Percentiles rank a stretch among this genome's conserved stretches.
Conservation (phyloP, 2,113 vertebrate species). For the Labrus mixtus region DNA sequence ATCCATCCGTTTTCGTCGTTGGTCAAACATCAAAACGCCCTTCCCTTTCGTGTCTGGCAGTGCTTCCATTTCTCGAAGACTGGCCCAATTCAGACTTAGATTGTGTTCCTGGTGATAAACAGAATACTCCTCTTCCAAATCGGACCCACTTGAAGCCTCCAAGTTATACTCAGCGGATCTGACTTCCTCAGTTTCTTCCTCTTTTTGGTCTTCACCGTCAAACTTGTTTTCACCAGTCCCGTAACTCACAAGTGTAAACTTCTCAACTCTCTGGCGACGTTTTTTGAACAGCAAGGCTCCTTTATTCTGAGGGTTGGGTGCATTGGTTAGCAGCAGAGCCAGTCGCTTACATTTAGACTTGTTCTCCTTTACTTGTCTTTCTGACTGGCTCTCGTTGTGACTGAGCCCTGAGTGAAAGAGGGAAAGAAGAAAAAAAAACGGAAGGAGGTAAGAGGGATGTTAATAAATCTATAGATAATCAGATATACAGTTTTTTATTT, state of each 20-base stretch:
- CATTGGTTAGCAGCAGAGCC: slow-evolving; percentile 88
- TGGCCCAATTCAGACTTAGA: slow-evolving; percentile 85
- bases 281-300: slow-evolving; percentile 94
- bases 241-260: slow-evolving; percentile 94
- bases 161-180: slow-evolving; percentile 82
- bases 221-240: slow-evolving; percentile 87
- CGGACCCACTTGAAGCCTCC: slow-evolving; percentile 87
- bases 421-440: slow-evolving; percentile 15
- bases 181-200: slow-evolving; percentile 81
- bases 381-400: slow-evolving; percentile 88
- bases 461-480: background rate
- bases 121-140: slow-evolving; percentile 87
- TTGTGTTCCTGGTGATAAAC: slow-evolving; percentile 79
- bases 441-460: too few species aligned
- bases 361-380: slow-evolving; percentile 92
- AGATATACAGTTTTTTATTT: background rate
- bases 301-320: slow-evolving; percentile 91
- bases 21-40: slow-evolving; percentile 95
- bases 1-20: slow-evolving; percentile 92
- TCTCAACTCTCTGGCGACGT: slow-evolving; percentile 89
- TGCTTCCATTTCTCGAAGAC: slow-evolving; percentile 89
- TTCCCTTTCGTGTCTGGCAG: slow-evolving; percentile 92
- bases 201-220: slow-evolving; percentile 82
- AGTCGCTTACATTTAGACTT: slow-evolving; percentile 96
- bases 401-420: slow-evolving; percentile 83